A percentile compares a stretch with the other conserved stretches of the same genome.
phyloP scores from a whole-genome alignment of 1,140 invertebrate genomes.

The Pseudoatta argentina region DNA sequence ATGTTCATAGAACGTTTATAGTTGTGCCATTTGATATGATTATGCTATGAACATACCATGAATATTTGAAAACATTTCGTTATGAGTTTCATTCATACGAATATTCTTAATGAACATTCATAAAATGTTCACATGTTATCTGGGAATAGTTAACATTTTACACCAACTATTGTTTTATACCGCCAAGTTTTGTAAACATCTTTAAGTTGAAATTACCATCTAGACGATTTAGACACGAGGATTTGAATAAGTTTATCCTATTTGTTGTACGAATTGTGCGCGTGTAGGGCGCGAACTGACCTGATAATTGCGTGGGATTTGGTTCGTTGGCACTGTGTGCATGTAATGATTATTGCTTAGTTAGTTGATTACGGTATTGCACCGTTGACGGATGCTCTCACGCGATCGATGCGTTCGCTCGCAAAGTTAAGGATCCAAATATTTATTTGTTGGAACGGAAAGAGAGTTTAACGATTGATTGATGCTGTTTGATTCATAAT shows the following conservation, averaged over 20 bases:
- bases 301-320: slow-evolving; percentile 64
- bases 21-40: too few species aligned
- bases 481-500: slow-evolving; percentile 6
- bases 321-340: slow-evolving; percentile 70
- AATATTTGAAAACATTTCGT: too few species aligned
- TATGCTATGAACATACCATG: too few species aligned
- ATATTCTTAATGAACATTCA: too few species aligned
- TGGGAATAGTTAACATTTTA: too few species aligned
- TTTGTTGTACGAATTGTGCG: slow-evolving; percentile 24
- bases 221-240: too few species aligned
- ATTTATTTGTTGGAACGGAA: slow-evolving; percentile 30
- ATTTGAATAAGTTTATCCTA: not conserved
- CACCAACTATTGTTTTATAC: too few species aligned
- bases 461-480: slow-evolving; percentile 39
- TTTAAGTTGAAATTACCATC: too few species aligned
- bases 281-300: slow-evolving; percentile 60
- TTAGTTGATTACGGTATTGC: slow-evolving; percentile 26
- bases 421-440: not conserved
- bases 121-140: too few species aligned
- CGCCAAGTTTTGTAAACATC: too few species aligned
- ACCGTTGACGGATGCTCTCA: slow-evolving; percentile 1
- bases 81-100: too few species aligned
- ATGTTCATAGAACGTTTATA: too few species aligned
- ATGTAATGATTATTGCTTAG: slow-evolving; percentile 45
- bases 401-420: slow-evolving; percentile 7